A percentile compares a stretch with the other conserved stretches of the same genome.
Evolutionary conservation across 1,140 invertebrate species (phyloP).

Genomic region (Zelostemma sp.): DNA sequence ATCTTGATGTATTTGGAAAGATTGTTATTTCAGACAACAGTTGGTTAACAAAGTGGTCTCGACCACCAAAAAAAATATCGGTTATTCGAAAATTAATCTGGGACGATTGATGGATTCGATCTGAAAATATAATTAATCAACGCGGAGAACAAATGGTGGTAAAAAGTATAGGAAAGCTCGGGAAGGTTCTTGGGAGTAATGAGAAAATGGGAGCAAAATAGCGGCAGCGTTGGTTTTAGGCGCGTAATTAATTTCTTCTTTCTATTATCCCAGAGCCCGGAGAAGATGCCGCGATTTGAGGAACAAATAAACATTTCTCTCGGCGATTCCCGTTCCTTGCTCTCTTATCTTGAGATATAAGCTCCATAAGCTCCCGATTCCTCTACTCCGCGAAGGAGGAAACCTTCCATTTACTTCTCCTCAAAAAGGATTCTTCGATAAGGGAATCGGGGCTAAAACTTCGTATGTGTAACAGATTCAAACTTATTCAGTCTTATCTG

Average conservation of each 20-base stretch:
- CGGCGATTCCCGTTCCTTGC: slow-evolving; percentile 25
- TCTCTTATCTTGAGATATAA: slow-evolving; percentile 40
- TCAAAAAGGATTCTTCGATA: slow-evolving; percentile 32
- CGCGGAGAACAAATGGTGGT: background rate
- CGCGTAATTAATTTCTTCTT: slow-evolving; percentile 11
- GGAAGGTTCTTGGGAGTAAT: background rate
- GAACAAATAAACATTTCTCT: slow-evolving; percentile 32
- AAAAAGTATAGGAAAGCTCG: background rate
- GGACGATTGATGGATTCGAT: too few relatives aligned
- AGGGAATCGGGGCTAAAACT: slow-evolving; percentile 27
- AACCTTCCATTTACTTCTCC: slow-evolving; percentile 34
- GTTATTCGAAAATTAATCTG: background rate
- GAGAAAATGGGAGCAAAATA: background rate
- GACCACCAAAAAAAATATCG: background rate
- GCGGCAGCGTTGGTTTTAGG: background rate
- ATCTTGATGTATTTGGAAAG: background rate
- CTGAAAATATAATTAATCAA: too few relatives aligned
- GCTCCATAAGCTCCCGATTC: slow-evolving; percentile 41
- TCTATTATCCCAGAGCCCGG: background rate
- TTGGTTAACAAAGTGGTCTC: background rate
- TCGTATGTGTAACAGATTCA: slow-evolving; percentile 18
- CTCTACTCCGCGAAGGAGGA: slow-evolving; percentile 28
- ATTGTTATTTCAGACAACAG: background rate
- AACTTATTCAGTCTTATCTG: slow-evolving; percentile 27
- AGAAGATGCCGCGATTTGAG: slow-evolving; percentile 2